Evolutionary conservation across 2,888 invertebrate genomes (phyloP).

Genomic region (Drosophila atroscutellata): DNA sequence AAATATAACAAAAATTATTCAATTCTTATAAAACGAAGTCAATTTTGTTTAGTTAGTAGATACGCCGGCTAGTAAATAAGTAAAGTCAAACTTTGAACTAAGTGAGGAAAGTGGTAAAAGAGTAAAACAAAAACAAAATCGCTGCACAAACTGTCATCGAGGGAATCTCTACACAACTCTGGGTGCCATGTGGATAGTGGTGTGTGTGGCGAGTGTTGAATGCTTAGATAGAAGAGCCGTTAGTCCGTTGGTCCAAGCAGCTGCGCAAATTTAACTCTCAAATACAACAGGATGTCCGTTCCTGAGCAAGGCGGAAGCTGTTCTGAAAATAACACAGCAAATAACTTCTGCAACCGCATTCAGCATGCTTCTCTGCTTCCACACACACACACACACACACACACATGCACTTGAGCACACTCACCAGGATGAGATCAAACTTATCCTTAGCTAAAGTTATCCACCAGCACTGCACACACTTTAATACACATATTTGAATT

Average conservation of each 20-base stretch:
- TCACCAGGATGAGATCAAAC: conserved; percentile 22
- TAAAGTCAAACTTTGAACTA: conserved; percentile 32
- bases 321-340: conserved; percentile 82
- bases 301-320: conserved; percentile 73
- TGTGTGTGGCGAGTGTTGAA: neutral
- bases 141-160: conserved; percentile 25
- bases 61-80: conserved; percentile 1
- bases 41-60: conserved; percentile 1
- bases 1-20: neutral
- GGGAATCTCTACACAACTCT: conserved; percentile 8
- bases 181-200: conserved; percentile 5
- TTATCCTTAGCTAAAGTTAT: conserved; percentile 26
- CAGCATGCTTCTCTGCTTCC: conserved; percentile 53
- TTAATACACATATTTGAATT: conserved; percentile 10
- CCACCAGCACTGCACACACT: neutral
- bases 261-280: conserved; percentile 75
- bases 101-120: conserved; percentile 3
- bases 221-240: conserved; percentile 29
- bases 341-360: conserved; percentile 81
- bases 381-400: conserved; percentile 7
- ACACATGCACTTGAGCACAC: conserved; percentile 18
- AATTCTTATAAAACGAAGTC: neutral
- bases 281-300: conserved; percentile 76
- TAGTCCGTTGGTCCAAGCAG: conserved; percentile 48
- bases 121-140: conserved; percentile 14